Conservation (phyloP, 2,888 invertebrate species). For the Abrostola triplasia region DNA sequence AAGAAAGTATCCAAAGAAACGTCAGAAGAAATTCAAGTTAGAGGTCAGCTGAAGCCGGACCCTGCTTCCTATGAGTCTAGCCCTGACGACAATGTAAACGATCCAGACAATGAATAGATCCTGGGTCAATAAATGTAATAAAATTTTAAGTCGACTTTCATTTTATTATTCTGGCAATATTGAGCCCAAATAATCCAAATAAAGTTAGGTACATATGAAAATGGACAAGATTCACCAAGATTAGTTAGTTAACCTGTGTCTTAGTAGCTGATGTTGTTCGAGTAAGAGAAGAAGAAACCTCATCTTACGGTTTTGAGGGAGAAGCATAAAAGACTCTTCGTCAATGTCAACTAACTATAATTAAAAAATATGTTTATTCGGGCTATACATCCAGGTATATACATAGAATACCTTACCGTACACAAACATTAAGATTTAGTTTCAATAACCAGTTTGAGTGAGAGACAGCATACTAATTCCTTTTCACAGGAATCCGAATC, state of each 20-base stretch:
- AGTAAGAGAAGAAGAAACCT: too few relatives aligned
- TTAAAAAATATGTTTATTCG: too few relatives aligned
- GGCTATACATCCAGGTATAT: too few relatives aligned
- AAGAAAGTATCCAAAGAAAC: slow-evolving; percentile 39
- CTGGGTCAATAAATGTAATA: slow-evolving; percentile 52
- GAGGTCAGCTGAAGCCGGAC: slow-evolving; percentile 37
- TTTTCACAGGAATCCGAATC: slow-evolving; percentile 56
- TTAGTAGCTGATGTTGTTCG: too few relatives aligned
- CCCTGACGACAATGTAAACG: slow-evolving; percentile 79
- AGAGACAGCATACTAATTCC: slow-evolving; percentile 60
- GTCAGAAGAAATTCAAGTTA: slow-evolving; percentile 33
- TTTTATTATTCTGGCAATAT: slow-evolving; percentile 8
- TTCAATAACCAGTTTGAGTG: slow-evolving; percentile 70
- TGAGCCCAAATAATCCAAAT: background rate
- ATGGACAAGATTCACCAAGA: too few relatives aligned
- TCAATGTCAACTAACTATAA: too few relatives aligned
- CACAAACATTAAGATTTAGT: background rate
- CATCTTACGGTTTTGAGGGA: too few relatives aligned
- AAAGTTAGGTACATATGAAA: too few relatives aligned
- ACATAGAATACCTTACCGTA: background rate
- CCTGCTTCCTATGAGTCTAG: slow-evolving; percentile 79
- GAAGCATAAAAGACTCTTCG: too few relatives aligned
- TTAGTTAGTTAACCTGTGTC: too few relatives aligned
- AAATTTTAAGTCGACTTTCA: slow-evolving; percentile 28
- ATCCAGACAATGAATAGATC: slow-evolving; percentile 71